A percentile compares a stretch with the other conserved stretches of the same genome.
Conservation (phyloP, 2,797 vertebrate species). For the Eurystomus glaucurus region DNA sequence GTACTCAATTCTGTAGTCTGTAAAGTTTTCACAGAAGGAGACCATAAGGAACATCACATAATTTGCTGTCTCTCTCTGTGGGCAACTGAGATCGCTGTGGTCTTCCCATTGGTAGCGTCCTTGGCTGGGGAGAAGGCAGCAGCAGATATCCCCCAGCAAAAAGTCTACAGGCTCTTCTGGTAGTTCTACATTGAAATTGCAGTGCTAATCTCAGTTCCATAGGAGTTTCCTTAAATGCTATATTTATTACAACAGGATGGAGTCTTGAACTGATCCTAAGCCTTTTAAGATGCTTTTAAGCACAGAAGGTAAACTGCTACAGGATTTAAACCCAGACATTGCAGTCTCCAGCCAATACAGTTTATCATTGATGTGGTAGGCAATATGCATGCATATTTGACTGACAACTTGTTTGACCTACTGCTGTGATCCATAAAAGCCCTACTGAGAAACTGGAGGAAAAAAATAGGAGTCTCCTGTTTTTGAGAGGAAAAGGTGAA, state of each 20-base stretch:
- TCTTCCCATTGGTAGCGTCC: background rate
- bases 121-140: background rate
- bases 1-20: background rate
- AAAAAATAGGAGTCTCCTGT: background rate
- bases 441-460: background rate
- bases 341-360: background rate
- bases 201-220: background rate
- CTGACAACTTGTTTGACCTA: background rate
- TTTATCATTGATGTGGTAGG: background rate
- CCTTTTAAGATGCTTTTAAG: background rate
- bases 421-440: background rate
- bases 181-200: background rate
- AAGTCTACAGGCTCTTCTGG: background rate
- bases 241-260: background rate
- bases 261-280: background rate
- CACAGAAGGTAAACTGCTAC: background rate
- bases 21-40: background rate
- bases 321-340: background rate
- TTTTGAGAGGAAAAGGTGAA: background rate
- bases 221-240: background rate
- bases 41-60: background rate
- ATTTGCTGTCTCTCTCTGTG: background rate
- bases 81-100: background rate
- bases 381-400: background rate
- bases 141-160: rapidly evolving